Percentiles rank a stretch among this genome's conserved stretches.
phyloP scores from a whole-genome alignment of 2,113 vertebrate genomes.

The Cochlearius cochlearius region DNA sequence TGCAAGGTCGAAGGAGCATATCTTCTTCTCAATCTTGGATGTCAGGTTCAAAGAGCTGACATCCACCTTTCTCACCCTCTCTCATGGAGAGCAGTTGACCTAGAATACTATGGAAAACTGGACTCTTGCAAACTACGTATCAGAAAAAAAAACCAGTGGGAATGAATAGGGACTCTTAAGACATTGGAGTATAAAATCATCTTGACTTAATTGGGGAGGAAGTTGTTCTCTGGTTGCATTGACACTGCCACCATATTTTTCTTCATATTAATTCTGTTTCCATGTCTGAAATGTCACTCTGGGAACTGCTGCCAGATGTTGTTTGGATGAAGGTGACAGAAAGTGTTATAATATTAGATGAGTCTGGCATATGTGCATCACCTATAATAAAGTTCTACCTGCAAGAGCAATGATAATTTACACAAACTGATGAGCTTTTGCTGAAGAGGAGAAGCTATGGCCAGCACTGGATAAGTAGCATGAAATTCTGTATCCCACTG shows the following conservation, averaged over 20 bases:
- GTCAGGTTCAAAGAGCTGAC: neutral
- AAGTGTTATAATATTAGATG: constrained; percentile 47
- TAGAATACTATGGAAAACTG: neutral
- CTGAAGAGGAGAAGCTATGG: neutral
- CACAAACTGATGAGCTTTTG: constrained; percentile 31
- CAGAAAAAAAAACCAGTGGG: neutral
- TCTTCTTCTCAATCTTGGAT: neutral
- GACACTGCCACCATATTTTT: neutral
- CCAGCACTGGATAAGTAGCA: neutral
- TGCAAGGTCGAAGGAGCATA: neutral
- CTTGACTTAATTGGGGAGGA: neutral
- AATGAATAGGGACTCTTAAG: neutral
- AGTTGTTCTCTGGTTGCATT: neutral
- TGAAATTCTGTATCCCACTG: neutral
- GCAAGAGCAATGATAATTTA: constrained; percentile 39
- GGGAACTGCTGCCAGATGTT: constrained; percentile 60
- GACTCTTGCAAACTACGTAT: neutral
- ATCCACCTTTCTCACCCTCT: neutral
- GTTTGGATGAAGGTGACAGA: constrained; percentile 59
- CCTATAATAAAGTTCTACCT: constrained; percentile 57
- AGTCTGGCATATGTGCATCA: constrained; percentile 57
- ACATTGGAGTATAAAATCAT: neutral
- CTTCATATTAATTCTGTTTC: constrained; percentile 46
- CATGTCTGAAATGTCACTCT: constrained; percentile 35
- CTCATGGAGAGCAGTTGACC: neutral